Base-by-base conservation (phyloP, 2,797 vertebrate species). In the Hippocampus kuda region DNA sequence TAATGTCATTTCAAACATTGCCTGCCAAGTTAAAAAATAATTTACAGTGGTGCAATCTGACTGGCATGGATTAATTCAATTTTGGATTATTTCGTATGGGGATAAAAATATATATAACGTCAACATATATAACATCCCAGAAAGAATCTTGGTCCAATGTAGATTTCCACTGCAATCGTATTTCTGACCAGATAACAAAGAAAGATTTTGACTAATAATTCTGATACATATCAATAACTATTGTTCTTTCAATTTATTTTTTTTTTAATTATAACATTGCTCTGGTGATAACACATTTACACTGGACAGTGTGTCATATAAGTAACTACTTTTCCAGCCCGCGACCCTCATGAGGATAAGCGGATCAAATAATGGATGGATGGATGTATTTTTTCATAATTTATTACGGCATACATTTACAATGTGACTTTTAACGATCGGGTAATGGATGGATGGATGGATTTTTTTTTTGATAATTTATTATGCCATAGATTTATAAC, bases 261-360 rank as follows among this genome's bases (percentile, higher is more conserved):
- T 54, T 5, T 26, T 11, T 57, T 57, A 5, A 11, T 26, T 5
- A 57, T 57, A 11, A 57, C 10, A 26, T 57, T 30, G 10, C n/a
- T n/a, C n/a, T 54, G 53, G n/a, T 24, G 11, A 8, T 11, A 54
- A 54, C n/a, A n/a, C 26, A 16, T 27, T 59, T 30, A 30, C 13
- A 15, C n/a, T 54, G n/a, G 1, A 12, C 1, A 53, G 8, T 2
- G 11, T 30, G 11, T 30, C 0, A 1, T 6, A 16, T 18, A 46
- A 13, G 3, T 46, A 46, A 46, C 12, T 46, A 46, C 16, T 46
- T 38, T 38, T 38, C 34, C 34, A 38, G 34, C 34, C 34, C 34
- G 34, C 34, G 6, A 38, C 34, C 34, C 7, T 7, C 34, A 38
- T 38, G 34, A 38, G 34, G 34, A 38, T 38, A 38, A 38, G 34